These are phyloP conservation scores for Bembecia ichneumoniformis DNA, from an alignment of 2,888 invertebrate genomes.

Conservation along the genomic window DNA sequence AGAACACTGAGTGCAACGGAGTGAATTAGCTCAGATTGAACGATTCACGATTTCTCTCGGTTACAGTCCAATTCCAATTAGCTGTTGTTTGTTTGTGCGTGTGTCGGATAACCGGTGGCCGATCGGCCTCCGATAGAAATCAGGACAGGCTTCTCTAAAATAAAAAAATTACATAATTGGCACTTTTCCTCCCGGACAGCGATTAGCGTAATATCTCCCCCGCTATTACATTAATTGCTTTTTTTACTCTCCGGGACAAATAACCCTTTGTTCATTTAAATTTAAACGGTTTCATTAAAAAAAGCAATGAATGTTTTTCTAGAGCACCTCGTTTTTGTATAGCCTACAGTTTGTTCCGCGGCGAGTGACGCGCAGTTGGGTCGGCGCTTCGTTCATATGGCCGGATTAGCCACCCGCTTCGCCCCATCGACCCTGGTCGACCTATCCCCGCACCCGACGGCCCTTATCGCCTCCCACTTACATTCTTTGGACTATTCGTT, in stretches of 20 bases:
- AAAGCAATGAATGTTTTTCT: slow-evolving; percentile 24
- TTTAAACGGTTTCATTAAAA: slow-evolving; percentile 41
- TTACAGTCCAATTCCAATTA: no score
- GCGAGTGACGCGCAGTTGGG: not conserved
- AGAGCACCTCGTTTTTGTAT: not conserved
- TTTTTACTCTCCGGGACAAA: slow-evolving; percentile 25
- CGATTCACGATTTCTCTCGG: no score
- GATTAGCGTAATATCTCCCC: slow-evolving; percentile 10
- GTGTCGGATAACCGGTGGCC: no score
- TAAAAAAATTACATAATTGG: slow-evolving; percentile 24
- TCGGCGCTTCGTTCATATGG: not conserved
- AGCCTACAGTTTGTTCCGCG: not conserved
- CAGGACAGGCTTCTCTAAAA: slow-evolving; percentile 12
- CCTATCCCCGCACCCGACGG: not conserved
- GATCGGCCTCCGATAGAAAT: no score
- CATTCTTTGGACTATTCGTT: not conserved
- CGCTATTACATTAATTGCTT: slow-evolving; percentile 44
- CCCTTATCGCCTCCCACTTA: not conserved
- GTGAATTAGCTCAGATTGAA: no score
- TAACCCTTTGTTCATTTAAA: slow-evolving; percentile 40
- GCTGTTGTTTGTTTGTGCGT: no score
- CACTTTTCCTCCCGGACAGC: slow-evolving; percentile 13
- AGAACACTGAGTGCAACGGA: no score
- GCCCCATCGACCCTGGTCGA: not conserved
- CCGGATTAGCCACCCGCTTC: not conserved